Percentiles rank a stretch among this genome's conserved stretches.
phyloP scores from a whole-genome alignment of 2,113 vertebrate species.

The Oncorhynchus nerka region DNA sequence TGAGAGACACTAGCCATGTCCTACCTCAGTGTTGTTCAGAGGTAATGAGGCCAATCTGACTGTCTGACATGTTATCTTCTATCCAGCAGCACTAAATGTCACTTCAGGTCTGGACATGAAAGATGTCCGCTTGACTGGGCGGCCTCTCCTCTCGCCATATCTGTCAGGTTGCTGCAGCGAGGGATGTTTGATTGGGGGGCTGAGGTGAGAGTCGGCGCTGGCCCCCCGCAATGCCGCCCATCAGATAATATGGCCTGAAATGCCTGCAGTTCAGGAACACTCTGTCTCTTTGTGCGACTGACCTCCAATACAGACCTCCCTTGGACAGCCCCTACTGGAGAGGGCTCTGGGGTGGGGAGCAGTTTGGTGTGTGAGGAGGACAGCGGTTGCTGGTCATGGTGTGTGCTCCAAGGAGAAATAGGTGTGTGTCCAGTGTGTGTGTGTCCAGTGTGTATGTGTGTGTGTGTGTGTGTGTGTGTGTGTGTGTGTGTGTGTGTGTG shows the following conservation, averaged over 20 bases:
- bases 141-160: constrained; percentile 11
- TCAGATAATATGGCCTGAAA: not conserved
- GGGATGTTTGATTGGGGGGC: not conserved
- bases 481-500: no score
- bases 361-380: no score
- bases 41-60: not conserved
- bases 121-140: constrained; percentile 29
- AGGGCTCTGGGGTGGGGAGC: not conserved
- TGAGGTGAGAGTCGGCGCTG: not conserved
- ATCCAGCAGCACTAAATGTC: constrained; percentile 43
- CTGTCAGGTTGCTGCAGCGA: not conserved
- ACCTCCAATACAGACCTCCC: not conserved
- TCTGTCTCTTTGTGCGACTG: not conserved
- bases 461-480: no score
- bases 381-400: no score
- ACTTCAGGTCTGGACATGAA: constrained; percentile 29
- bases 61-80: constrained; percentile 33
- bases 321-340: not conserved
- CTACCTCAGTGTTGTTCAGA: not conserved
- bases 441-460: no score
- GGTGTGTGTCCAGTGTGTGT: no score
- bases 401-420: no score
- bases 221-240: not conserved
- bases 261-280: not conserved
- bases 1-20: no score